phyloP scores from a whole-genome alignment of 2,797 vertebrate species.

The Enteromius fasciolatus region DNA sequence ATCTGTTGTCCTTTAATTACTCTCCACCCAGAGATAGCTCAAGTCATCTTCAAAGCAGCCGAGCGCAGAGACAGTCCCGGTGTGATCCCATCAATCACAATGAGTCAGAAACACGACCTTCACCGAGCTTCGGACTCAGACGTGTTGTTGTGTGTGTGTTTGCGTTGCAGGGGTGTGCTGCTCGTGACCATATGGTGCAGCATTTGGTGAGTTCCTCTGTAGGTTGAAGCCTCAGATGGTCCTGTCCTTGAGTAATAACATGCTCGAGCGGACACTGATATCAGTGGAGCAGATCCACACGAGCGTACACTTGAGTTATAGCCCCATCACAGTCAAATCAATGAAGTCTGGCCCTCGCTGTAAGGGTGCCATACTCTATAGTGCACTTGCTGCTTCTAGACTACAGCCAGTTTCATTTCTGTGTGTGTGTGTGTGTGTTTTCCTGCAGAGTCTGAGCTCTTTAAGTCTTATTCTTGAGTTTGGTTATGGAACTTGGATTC shows the following conservation, averaged over 20 bases:
- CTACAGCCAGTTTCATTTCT: not conserved
- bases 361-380: not conserved
- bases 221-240: constrained; percentile 23
- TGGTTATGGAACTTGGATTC: not conserved
- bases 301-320: not conserved
- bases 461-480: constrained; percentile 18
- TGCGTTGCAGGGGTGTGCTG: not conserved
- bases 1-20: constrained; percentile 74
- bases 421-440: not conserved
- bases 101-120: constrained; percentile 24
- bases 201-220: constrained; percentile 42
- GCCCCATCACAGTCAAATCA: not conserved
- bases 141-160: not conserved
- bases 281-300: not conserved
- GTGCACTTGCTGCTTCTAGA: not conserved
- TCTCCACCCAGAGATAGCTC: constrained; percentile 59
- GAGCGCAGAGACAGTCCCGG: constrained; percentile 22
- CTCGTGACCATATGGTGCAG: constrained; percentile 54
- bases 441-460: constrained; percentile 8
- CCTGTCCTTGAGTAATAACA: constrained; percentile 17
- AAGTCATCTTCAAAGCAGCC: constrained; percentile 28
- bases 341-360: not conserved
- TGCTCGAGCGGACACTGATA: constrained; percentile 6
- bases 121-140: not conserved
- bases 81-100: not conserved